Base-by-base conservation (phyloP, 2,888 invertebrate genomes). In the Ptychoptera albimana region DNA sequence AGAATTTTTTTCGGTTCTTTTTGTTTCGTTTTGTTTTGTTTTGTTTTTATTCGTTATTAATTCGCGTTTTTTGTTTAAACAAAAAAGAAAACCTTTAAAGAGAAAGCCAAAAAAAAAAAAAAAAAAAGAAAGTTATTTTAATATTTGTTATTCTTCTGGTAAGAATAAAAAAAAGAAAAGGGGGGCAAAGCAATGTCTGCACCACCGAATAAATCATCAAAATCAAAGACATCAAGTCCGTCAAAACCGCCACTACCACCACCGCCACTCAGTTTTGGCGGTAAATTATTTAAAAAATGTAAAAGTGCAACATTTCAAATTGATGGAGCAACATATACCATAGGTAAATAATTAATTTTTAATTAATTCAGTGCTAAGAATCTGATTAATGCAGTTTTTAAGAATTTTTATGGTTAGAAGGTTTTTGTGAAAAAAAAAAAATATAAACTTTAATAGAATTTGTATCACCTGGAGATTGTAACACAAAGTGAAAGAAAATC, bases 281-380 rank as follows among this genome's bases (percentile, higher is more conserved):
- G 62, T 35, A 76, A 78, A 57, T 63, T 79, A 49, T 78, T 80
- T 67, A 80, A 79, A 70, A 85, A 85, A 66, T 85, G 85, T 70
- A 84, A 85, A 69, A 85, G 85, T 63, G 85, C 86, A 43, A 86
- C 85, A 49, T 85, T 86, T 64, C 83, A 84, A 56, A 75, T 86
- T 64, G 86, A 86, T 68, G 86, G 85, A 60, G 84, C 82, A 52
- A 82, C 82, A 51, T 86, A 86, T 58, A 85, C 84, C 51, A 86
- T 86, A 68, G 85, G 86, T 86, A 69, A 42, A 15, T 42, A 16
- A 15, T 34, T 34, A 34, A 73, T 74, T 68, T 50, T 38, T 42
- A 32, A 30, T 32, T 37, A 40, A 36, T 39, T 41, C 4, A 7
- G 4, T 34, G 34, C n/a, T 34, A 39, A 37, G 11, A 11, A n/a